Percentiles rank a stretch among this genome's conserved stretches.
These are phyloP conservation scores for Sinocyclocheilus rhinocerous DNA, from an alignment of 2,113 vertebrate genomes.

Conservation along the genomic window DNA sequence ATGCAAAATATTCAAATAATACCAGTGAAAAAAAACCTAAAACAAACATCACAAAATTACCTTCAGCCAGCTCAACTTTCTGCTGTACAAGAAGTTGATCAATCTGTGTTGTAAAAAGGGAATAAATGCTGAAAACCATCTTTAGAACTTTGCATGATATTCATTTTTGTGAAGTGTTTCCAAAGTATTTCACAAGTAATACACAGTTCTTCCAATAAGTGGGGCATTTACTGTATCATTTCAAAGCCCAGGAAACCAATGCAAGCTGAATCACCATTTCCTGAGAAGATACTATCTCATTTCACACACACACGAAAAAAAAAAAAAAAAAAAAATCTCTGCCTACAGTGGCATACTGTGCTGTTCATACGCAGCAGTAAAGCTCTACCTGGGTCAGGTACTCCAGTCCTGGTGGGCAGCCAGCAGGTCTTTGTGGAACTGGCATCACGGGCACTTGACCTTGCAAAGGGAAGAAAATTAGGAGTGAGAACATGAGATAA, in stretches of 20 bases:
- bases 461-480: neutral
- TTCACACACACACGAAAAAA: too few species aligned
- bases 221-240: neutral
- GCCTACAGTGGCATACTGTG: neutral
- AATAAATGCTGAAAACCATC: neutral
- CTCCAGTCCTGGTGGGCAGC: conserved; percentile 66
- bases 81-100: conserved; percentile 87
- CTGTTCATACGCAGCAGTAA: neutral
- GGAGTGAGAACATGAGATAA: neutral
- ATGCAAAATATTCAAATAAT: neutral
- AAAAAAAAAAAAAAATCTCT: too few species aligned
- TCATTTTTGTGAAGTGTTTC: neutral
- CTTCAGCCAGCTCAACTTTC: conserved; percentile 83
- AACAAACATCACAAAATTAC: conserved; percentile 63
- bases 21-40: neutral
- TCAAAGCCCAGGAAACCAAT: neutral
- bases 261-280: conserved; percentile 12
- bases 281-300: conserved; percentile 12
- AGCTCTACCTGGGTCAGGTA: conserved; percentile 61
- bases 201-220: neutral
- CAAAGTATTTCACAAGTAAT: neutral
- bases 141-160: neutral
- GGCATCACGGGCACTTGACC: conserved; percentile 53
- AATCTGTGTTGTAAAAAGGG: conserved; percentile 69
- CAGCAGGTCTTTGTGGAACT: conserved; percentile 42